Percentiles rank a stretch among this genome's conserved stretches.
Evolutionary conservation across 2,113 vertebrate species (phyloP).

Genomic region (Notarius lentiginosus): DNA sequence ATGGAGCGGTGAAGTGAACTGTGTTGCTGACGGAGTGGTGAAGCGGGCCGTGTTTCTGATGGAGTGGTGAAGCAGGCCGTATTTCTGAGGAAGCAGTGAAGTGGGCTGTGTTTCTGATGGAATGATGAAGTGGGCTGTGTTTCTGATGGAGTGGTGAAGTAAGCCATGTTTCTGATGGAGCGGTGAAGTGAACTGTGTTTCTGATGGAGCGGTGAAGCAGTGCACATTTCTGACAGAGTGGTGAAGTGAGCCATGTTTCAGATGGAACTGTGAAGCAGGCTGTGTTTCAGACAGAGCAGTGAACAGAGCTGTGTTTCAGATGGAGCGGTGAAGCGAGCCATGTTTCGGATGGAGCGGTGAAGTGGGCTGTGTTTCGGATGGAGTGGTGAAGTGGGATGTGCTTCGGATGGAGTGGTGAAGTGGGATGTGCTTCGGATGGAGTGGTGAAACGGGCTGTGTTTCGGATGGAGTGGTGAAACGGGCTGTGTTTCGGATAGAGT

Average conservation of each 20-base stretch:
- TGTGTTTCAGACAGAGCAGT: not conserved
- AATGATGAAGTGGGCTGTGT: not conserved
- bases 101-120: not conserved
- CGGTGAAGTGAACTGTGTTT: not conserved
- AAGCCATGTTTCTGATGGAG: not conserved
- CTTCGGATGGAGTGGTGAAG: too few species aligned
- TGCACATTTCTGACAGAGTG: not conserved
- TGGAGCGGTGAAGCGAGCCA: not conserved
- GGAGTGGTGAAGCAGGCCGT: too few species aligned
- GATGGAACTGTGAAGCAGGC: not conserved
- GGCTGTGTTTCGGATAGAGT: too few species aligned
- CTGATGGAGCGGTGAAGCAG: not conserved
- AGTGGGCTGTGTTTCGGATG: not conserved
- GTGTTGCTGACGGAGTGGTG: not conserved
- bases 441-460: too few species aligned
- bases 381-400: too few species aligned
- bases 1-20: too few species aligned
- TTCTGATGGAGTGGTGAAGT: not conserved
- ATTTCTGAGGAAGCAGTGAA: too few species aligned
- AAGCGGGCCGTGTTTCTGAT: not conserved
- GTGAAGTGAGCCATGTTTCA: not conserved
- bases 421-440: too few species aligned
- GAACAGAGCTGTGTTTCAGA: not conserved
- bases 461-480: too few species aligned
- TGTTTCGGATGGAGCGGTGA: not conserved